Evolutionary conservation across 2,888 invertebrate species (phyloP).

Genomic region (Calliphora vomitoria): DNA sequence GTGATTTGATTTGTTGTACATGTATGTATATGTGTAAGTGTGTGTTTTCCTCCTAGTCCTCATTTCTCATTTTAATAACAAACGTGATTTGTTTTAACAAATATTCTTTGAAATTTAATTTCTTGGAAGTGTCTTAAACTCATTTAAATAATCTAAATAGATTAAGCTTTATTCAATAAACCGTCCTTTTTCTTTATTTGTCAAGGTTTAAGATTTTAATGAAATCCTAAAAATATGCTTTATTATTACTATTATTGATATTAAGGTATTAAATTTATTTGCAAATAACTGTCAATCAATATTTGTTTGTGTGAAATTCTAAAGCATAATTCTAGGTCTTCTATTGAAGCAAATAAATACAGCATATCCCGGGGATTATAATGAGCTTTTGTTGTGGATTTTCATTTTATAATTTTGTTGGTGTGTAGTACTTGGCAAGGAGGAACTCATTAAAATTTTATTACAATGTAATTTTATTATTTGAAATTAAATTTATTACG

Average conservation of each 20-base stretch:
- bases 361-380: conserved; percentile 13
- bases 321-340: not conserved
- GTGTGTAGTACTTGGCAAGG: not conserved
- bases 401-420: not conserved
- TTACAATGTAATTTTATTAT: conserved; percentile 32
- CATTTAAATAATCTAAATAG: conserved; percentile 19
- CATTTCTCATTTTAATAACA: not conserved
- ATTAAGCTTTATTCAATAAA: not conserved
- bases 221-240: not conserved
- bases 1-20: conserved; percentile 11
- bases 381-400: not conserved
- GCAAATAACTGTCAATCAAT: conserved; percentile 10
- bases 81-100: conserved; percentile 16
- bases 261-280: conserved; percentile 21
- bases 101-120: conserved; percentile 42
- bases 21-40: no score
- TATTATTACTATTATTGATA: not conserved
- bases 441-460: conserved; percentile 29
- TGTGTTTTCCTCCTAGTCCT: not conserved
- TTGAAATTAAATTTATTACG: conserved; percentile 5
- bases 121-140: not conserved
- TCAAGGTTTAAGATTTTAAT: conserved; percentile 1
- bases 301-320: not conserved
- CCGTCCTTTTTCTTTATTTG: not conserved
- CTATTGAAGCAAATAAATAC: not conserved